Base-by-base conservation (phyloP, 2,797 vertebrate genomes). In the Vipera ursinii region DNA sequence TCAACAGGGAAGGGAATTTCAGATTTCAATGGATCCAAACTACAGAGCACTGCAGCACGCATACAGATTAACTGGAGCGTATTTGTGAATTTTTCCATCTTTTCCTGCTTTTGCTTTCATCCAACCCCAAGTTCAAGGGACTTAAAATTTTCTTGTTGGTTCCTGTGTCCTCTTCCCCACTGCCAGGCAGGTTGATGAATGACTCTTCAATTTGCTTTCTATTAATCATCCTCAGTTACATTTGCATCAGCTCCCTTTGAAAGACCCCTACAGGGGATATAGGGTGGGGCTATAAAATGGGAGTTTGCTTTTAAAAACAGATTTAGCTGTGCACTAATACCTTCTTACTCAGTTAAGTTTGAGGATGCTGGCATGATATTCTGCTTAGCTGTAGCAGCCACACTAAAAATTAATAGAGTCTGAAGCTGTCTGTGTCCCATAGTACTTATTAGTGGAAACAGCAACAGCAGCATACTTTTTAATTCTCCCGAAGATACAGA, bases 1-100 rank as follows among this genome's bases (percentile, higher is more conserved):
- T 98, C 97, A 98, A 98, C 95, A 97, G 95, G 96, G 97, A 98
- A 98, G 95, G 96, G 95, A 97, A 97, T 97, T 98, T 98, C 96
- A 96, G 97, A 94, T 96, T 96, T 96, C 97, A 97, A 97, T 97
- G 97, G 98, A 98, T 97, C 73, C 98, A 98, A 97, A 97, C 96
- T 97, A 97, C 98, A 97, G 96, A 97, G 96, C 94, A 95, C 96
- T 97, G 96, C 96, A 95, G 93, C 97, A 59, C 82, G 96, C 96
- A 98, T 97, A 96, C 97, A 97, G 97, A 98, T 98, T 97, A 97
- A 98, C 96, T 97, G 96, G 93, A 97, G 93, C 93, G 97, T 94
- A 97, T 96, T 97, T 95, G 96, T 96, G 97, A 98, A 98, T 97
- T 97, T 97, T 96, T 97, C 96, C 96, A 96, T 88, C 93, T 95